Evolutionary conservation across 2,888 invertebrate genomes (phyloP).

Genomic region (Drosophila glabriapex): DNA sequence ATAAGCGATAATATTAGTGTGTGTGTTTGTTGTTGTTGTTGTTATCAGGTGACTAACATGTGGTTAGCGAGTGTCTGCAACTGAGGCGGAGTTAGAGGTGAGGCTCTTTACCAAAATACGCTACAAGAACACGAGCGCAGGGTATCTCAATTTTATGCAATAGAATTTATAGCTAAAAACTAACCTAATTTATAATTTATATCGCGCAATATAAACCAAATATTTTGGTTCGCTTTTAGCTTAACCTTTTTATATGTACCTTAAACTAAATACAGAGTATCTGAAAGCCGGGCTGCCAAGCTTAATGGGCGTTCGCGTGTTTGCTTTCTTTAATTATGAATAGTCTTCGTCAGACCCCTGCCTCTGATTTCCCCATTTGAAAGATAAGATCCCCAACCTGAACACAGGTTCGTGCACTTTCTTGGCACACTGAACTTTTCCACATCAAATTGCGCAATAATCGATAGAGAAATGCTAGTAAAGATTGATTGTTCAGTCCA

Average conservation of each 20-base stretch:
- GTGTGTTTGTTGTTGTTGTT: constrained; percentile 21
- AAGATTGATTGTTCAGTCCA: constrained; percentile 39
- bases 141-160: not conserved
- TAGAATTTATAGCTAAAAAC: not conserved
- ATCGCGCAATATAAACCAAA: not conserved
- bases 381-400: constrained; percentile 39
- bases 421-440: constrained; percentile 71
- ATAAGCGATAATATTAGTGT: constrained; percentile 45
- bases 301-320: not conserved
- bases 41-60: constrained; percentile 74
- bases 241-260: not conserved
- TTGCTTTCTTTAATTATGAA: constrained; percentile 26
- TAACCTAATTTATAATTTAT: not conserved
- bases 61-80: constrained; percentile 66
- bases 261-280: constrained; percentile 22
- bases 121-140: not conserved
- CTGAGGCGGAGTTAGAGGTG: constrained; percentile 42
- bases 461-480: constrained; percentile 13
- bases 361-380: constrained; percentile 9
- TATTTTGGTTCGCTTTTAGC: not conserved
- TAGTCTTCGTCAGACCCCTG: constrained; percentile 29
- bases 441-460: constrained; percentile 49
- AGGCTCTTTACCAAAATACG: constrained; percentile 23
- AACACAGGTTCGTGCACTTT: constrained; percentile 31
- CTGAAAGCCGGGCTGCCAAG: not conserved